Base-by-base conservation (phyloP, 2,888 invertebrate genomes). In the Slavum lentiscoides region DNA sequence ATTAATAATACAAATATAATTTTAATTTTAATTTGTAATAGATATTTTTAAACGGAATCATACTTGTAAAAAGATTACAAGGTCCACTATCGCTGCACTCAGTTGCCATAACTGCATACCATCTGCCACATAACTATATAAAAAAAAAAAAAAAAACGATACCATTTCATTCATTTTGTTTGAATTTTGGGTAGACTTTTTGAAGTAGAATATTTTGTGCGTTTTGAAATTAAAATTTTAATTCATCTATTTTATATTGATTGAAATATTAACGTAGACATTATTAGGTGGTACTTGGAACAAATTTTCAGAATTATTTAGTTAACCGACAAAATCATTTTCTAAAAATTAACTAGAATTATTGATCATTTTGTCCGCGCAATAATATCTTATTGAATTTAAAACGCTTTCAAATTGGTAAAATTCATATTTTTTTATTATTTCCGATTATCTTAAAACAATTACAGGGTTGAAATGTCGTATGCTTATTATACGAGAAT, bases 91-190 rank as follows among this genome's bases (percentile, higher is more conserved):
- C 39, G 7, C 0, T 4, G 11, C 9, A 4, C 5, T n/a, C 37
- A 23, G 39, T 66, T 19, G 55, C 6, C 66, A 74, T 66, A 55
- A 66, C 66, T 58, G 39, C 64, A 74, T 39, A 74, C 74, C 74
- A 74, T 3, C 0, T 17, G 15, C 74, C 74, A 19, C 0, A 9
- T 5, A 66, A 17, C 64, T 66, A 58, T 30, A 30, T 2, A 30
- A 30, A 13, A 55, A 58, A 11, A 55, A 53, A 39, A 62, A n/a
- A 30, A 2, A 74, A 49, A 74, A 3, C 11, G 15, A 13, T 9
- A 49, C 13, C 49, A 13, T 49, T 13, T 49, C 49, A 9, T 43
- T 43, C 9, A 4, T 43, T 43, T 4, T 1, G 7, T 43, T 43
- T 43, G 7, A 43, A 43, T 43, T 43, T 7, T 43, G 43, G 43